Evolutionary conservation across 2,797 vertebrate genomes (phyloP).

Genomic region (Nasua narica): DNA sequence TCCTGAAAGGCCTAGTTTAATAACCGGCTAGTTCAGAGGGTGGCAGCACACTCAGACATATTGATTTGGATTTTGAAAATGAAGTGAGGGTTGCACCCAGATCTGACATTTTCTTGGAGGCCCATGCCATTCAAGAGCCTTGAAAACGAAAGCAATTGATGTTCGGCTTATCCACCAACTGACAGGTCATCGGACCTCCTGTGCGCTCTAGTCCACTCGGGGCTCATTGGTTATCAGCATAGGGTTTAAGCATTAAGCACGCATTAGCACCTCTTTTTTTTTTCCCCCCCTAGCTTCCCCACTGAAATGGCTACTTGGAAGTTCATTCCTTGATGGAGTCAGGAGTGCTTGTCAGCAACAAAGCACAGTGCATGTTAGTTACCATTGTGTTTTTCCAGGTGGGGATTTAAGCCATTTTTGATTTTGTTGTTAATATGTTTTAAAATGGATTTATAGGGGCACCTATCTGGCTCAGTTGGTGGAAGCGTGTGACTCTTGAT

Average conservation of each 20-base stretch:
- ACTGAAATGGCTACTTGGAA: background rate
- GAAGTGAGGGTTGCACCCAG: background rate
- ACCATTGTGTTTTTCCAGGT: background rate
- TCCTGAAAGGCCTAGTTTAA: background rate
- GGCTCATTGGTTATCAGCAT: background rate
- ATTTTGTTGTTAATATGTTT: background rate
- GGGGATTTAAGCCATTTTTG: background rate
- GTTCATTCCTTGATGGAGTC: background rate
- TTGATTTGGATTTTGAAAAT: background rate
- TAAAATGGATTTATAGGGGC: background rate
- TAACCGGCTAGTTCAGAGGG: background rate
- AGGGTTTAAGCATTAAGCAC: background rate
- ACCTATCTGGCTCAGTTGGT: background rate
- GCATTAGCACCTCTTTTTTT: background rate
- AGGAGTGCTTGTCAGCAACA: background rate
- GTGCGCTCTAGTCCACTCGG: rapidly evolving
- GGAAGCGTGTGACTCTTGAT: background rate
- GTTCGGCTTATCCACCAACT: background rate
- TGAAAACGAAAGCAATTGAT: background rate
- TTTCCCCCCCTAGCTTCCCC: background rate
- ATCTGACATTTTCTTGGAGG: background rate
- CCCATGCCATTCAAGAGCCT: background rate
- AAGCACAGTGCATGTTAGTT: background rate
- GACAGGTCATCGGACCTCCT: rapidly evolving
- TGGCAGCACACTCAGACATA: background rate